These are phyloP conservation scores for Molothrus ater DNA, from an alignment of 2,797 vertebrate species.

Conservation along the genomic window DNA sequence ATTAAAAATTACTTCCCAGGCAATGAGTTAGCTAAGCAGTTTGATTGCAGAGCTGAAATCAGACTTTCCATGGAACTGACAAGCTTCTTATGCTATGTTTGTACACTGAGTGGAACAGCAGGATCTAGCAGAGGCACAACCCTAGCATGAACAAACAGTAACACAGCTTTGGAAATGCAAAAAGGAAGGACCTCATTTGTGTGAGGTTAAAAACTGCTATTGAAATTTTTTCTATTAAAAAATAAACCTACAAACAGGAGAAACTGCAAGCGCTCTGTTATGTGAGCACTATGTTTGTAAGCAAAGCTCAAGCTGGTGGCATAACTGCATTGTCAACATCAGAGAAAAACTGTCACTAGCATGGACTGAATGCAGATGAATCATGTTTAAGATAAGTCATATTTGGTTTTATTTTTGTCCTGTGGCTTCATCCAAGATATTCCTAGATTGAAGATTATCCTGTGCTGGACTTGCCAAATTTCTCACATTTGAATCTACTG, in stretches of 20 bases:
- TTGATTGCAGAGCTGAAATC: neutral
- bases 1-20: neutral
- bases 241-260: rapidly evolving
- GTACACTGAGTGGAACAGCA: neutral
- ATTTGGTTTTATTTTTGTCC: neutral
- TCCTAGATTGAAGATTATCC: neutral
- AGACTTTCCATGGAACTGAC: neutral
- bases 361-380: neutral
- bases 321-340: neutral
- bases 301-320: neutral
- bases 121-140: neutral
- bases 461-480: neutral
- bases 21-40: neutral
- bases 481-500: neutral
- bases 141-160: neutral
- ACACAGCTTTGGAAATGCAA: neutral
- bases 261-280: neutral
- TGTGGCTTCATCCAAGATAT: neutral
- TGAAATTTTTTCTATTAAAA: neutral
- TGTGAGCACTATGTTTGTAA: neutral
- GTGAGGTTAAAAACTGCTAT: neutral
- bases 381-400: neutral
- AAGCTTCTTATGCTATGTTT: neutral
- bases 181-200: neutral
- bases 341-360: neutral